Base-by-base conservation (phyloP, 2,113 vertebrate genomes). In the Mastomys coucha region DNA sequence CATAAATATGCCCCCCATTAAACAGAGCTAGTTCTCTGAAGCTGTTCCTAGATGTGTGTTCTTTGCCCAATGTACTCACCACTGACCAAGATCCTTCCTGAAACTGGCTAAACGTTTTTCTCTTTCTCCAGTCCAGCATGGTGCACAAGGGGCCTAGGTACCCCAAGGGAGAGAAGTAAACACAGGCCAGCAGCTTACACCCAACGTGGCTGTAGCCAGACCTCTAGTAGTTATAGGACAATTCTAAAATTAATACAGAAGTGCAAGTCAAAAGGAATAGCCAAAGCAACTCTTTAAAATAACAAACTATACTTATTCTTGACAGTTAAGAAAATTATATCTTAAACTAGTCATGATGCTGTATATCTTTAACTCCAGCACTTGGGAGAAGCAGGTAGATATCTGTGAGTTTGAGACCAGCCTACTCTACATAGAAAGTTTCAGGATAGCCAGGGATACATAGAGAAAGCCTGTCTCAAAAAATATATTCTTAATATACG, bases 401-500 rank as follows among this genome's bases (percentile, higher is more conserved):
- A 28, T 63, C 58, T 84, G 16, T 84, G 26, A 65, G 58, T 85
- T 63, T 85, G 26, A 85, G 39, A 31, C 24, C n/a, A 31, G 58
- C 26, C 13, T 42, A 5, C 12, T 42, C 53, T 84, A 60, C 20
- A 82, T n/a, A 58, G 53, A 58, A 53, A 82, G 80, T 60, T 84
- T 26, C 24, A 60, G 7, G 81, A 65, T 14, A 63, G 11, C 58
- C n/a, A 65, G 58, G n/a, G 22, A 24, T 82, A 82, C 20, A 39
- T 82, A 60, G 80, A 82, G 31, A 69, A 69, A 36, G 53, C 14
- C 8, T 65, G 14, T 85, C n/a, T 85, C 24, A 84, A 82, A 80
- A 91, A 81, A 76, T 65, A 87, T 58, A 82, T 69, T 85, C 70
- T 78, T 77, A 93, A 81, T 31, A 82, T 88, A 39, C 17, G 84